Evolutionary conservation across 2,113 vertebrate species (phyloP).

Genomic region (Xenopus tropicalis): UCB_Xtro_10.0 CM004451.2:31259501-31260000

Average conservation of each 20-base stretch:
- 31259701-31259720: background rate
- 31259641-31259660: background rate
- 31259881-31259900: no score
- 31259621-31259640: background rate
- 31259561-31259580: background rate
- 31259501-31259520: background rate
- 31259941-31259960: no score
- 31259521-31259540: background rate
- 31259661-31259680: conserved; percentile 1
- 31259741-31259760: background rate
- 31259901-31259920: no score
- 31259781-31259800: no score
- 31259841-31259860: no score
- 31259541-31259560: conserved; percentile 3
- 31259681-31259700: background rate
- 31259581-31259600: background rate
- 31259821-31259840: no score
- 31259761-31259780: no score
- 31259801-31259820: no score
- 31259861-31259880: no score
- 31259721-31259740: background rate
- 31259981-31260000: no score
- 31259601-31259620: background rate
- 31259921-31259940: no score
- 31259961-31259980: no score